Conservation (phyloP, 2,113 vertebrate species). For the Tyto alba region DNA sequence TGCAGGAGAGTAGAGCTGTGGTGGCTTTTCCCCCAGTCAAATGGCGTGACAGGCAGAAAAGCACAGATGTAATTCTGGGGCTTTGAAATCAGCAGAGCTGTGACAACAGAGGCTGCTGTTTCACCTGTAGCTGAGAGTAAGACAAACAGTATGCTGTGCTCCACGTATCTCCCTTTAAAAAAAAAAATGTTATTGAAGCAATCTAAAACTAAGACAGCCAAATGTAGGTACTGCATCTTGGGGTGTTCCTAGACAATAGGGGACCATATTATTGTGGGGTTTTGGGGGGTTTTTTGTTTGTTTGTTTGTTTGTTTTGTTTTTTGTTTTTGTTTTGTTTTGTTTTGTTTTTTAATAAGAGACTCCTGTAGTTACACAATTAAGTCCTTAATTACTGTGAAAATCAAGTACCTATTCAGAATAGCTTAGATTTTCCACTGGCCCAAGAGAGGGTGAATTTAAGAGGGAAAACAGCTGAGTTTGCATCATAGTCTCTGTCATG, state of each 20-base stretch:
- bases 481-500: neutral
- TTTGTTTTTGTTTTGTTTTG: too few relatives aligned
- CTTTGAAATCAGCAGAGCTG: neutral
- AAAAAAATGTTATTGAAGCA: neutral
- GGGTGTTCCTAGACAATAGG: neutral
- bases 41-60: neutral
- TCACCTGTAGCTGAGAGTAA: neutral
- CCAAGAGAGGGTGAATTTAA: neutral
- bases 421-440: neutral
- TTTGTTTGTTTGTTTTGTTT: too few relatives aligned
- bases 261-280: rapidly evolving
- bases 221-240: neutral
- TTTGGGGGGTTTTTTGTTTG: too few relatives aligned
- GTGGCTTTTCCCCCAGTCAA: neutral
- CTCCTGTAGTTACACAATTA: neutral
- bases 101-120: neutral
- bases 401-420: neutral
- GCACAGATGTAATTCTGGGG: neutral
- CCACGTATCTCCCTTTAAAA: neutral
- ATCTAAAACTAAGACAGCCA: neutral
- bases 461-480: neutral
- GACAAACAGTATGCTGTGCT: neutral
- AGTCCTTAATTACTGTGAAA: neutral
- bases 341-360: neutral
- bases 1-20: neutral